Base-by-base conservation (phyloP, 2,113 vertebrate genomes). In the Catharus fuscescens region DNA sequence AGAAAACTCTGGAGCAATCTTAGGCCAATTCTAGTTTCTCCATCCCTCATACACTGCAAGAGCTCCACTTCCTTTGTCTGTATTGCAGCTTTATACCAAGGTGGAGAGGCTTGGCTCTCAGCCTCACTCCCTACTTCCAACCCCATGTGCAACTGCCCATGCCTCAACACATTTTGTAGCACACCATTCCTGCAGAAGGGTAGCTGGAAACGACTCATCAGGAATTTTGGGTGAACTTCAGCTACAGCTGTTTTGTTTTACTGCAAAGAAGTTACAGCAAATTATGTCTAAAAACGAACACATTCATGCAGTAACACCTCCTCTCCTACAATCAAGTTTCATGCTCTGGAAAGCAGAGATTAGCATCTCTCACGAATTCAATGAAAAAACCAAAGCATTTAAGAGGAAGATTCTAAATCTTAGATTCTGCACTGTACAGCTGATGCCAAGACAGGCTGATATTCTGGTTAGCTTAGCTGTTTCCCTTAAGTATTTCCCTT, bases 191-290 rank as follows among this genome's bases (percentile, higher is more conserved):
- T 80, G 70, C 70, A 89, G 48, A 81, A 84, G 70, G 70, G 80
- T 88, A 93, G 70, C 69, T 84, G 70, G 89, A 92, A 93, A 91
- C 3, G 2, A 45, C 50, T 48, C 57, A 76, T 18, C 0, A 0
- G 45, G 67, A 95, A 90, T 93, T 94, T 61, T 80, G 95, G 70
- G 74, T 91, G 61, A 95, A 87, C 78, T 92, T 95, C 84, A 95
- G 74, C 74, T 91, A 85, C 91, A 93, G 78, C 81, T 97, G 94
- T 80, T 92, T 92, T 3, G 4, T 42, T 96, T 95, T 86, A 96
- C 50, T 73, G 74, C 31, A 69, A 71, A 90, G 73, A 88, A 86
- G 25, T 85, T 93, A 79, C 24, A 77, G 62, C 50, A 76, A 96
- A 92, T 88, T 81, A 53, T 53, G 57, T 85, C 66, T 95, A 85